Evolutionary conservation across 2,113 vertebrate genomes (phyloP), one percentile per base, ranked within the genome.

Genomic region (Rhabdornis inornatus): DNA sequence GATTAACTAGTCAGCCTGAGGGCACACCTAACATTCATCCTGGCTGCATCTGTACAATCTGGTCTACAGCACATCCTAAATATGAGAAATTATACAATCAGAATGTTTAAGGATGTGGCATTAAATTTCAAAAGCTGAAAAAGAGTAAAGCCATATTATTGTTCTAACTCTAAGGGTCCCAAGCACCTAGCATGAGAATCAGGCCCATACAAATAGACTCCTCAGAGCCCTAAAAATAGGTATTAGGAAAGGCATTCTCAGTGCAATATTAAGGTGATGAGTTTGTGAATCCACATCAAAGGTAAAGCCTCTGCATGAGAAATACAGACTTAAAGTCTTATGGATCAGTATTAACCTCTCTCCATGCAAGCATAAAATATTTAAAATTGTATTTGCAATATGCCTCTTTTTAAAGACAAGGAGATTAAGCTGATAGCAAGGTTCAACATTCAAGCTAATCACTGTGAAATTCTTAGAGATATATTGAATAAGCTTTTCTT

Each of bases 1-100:
- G 87, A 96, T 92, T 95, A 96, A 88, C 92, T 94, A 81, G 52
- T 56, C 90, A 64, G 79, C 83, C 76, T 60, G 40, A 87, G 60
- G 92, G 82, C 83, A 75, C 40, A 81, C 52, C 85, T 95, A 81
- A 64, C n/a, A 78, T 90, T 90, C 72, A 77, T 86, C 52, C 68
- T 93, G 53, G 5, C 60, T 83, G 53, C 44, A 75, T 76, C 72
- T 89, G 60, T 74, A 78, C 60, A 66, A 75, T n/a, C 28, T 64
- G 33, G 40, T 93, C 52, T 90, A 49, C 31, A 87, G 69, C 56
- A 92, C 4, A 1, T 69, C 76, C 44, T 95, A 90, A 94, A 90
- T 16, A 81, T 81, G 76, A 94, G 37, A 74, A 92, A 93, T 92
- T 81, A 83, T 33, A 68, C 31, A 49, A 78, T 90, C 64, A 57